These are phyloP conservation scores for Aramus guarauna DNA, from an alignment of 2,113 vertebrate species.

Conservation along the genomic window DNA sequence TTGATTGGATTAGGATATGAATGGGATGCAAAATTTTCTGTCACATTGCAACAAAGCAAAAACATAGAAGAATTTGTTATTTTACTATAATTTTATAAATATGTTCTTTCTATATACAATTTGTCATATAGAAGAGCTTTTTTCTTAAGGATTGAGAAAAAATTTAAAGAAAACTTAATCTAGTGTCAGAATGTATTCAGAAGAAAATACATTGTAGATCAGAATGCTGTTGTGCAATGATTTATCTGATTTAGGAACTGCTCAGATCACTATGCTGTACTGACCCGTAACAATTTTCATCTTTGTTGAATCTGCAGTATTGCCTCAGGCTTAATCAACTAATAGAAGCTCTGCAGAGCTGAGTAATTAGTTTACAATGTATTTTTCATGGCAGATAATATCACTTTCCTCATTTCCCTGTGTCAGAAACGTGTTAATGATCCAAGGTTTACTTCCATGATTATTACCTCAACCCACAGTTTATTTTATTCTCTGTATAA, in stretches of 20 bases:
- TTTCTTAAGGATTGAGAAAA: slow-evolving; percentile 14
- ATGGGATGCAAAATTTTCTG: neutral
- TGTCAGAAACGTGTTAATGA: neutral
- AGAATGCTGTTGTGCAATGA: neutral
- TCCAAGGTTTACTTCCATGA: neutral
- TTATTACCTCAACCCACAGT: neutral
- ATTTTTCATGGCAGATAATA: slow-evolving; percentile 19
- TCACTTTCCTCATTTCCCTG: neutral
- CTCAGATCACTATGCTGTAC: neutral
- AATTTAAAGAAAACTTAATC: neutral
- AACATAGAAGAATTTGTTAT: neutral
- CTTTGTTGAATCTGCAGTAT: neutral
- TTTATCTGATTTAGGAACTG: neutral
- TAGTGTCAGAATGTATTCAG: slow-evolving; percentile 12
- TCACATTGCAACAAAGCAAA: slow-evolving; percentile 27
- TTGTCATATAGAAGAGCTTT: neutral
- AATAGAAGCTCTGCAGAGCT: neutral
- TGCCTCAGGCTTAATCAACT: neutral
- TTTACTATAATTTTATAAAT: neutral
- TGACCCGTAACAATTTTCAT: neutral
- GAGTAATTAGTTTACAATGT: neutral
- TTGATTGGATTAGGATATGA: neutral
- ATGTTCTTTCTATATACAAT: slow-evolving; percentile 3
- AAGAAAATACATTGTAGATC: neutral
- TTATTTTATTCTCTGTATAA: slow-evolving; percentile 1